phyloP scores from a whole-genome alignment of 2,797 vertebrate species.

The Gobio occitaniae region DNA sequence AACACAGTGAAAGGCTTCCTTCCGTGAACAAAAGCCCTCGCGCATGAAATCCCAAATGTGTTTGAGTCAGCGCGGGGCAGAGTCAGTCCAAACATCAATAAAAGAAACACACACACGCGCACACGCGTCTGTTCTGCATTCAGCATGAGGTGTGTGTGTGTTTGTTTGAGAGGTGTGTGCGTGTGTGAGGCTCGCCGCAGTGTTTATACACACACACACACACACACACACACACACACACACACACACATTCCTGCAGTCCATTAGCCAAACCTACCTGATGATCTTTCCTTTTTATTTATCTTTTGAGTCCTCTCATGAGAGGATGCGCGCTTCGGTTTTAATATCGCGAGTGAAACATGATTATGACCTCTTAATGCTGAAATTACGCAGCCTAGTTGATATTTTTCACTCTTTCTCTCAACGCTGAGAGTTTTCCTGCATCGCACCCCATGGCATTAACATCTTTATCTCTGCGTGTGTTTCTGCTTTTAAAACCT shows the following conservation, averaged over 20 bases:
- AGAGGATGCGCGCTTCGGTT: constrained; percentile 95
- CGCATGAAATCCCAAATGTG: constrained; percentile 39
- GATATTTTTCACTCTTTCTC: constrained; percentile 63
- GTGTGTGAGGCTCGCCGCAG: background rate
- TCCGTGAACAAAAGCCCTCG: constrained; percentile 14
- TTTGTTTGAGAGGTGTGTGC: constrained; percentile 35
- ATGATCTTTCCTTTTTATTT: constrained; percentile 81
- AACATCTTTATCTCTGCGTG: constrained; percentile 99
- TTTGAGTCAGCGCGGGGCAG: constrained; percentile 30
- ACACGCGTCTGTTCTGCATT: background rate
- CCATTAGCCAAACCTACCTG: constrained; percentile 65
- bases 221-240: constrained; percentile 27
- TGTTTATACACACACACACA: constrained; percentile 32
- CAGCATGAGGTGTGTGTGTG: constrained; percentile 43
- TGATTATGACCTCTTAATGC: constrained; percentile 99
- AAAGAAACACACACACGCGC: constrained; percentile 36
- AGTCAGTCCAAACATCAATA: constrained; percentile 49
- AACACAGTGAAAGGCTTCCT: background rate
- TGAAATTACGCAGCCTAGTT: constrained; percentile 93
- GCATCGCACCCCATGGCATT: constrained; percentile 96
- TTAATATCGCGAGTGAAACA: constrained; percentile 99
- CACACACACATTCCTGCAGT: constrained; percentile 37
- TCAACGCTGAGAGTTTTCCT: constrained; percentile 91
- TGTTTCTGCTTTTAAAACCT: constrained; percentile 99
- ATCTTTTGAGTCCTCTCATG: constrained; percentile 78